phyloP scores from a whole-genome alignment of 2,797 vertebrate species.

The Xenopus petersii region DNA sequence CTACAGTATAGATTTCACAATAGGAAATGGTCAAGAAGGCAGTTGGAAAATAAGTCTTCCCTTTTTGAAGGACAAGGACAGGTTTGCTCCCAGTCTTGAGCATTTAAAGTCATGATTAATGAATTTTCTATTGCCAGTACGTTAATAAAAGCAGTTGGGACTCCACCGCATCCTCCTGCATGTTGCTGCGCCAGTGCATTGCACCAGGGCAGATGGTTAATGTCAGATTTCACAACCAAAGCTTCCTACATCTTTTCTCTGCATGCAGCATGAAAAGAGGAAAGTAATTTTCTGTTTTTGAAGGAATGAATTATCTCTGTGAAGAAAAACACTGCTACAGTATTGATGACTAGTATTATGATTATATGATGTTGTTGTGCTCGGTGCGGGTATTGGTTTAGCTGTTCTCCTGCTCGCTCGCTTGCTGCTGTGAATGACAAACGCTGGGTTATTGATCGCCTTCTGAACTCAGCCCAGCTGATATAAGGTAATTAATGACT shows the following conservation, averaged over 20 bases:
- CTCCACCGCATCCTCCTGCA: slow-evolving; percentile 33
- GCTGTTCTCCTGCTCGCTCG: slow-evolving; percentile 52
- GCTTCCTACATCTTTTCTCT: slow-evolving; percentile 35
- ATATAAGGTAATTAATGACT: slow-evolving; percentile 98
- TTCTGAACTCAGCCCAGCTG: slow-evolving; percentile 83
- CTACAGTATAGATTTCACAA: too few relatives aligned
- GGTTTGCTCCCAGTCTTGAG: background rate
- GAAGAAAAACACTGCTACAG: slow-evolving; percentile 51
- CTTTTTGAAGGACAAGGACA: background rate
- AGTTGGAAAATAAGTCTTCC: background rate
- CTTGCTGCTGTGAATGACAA: slow-evolving; percentile 87
- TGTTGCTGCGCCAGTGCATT: slow-evolving; percentile 29
- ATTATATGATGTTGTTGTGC: slow-evolving; percentile 51
- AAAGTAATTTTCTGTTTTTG: slow-evolving; percentile 50
- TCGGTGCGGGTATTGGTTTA: slow-evolving; percentile 47
- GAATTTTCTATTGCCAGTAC: slow-evolving; percentile 31
- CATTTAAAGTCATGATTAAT: slow-evolving; percentile 40
- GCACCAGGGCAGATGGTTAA: slow-evolving; percentile 20
- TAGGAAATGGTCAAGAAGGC: background rate
- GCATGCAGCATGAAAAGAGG: slow-evolving; percentile 5
- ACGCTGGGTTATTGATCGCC: slow-evolving; percentile 85
- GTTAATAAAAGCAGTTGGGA: slow-evolving; percentile 37
- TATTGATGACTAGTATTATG: slow-evolving; percentile 50
- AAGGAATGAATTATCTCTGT: slow-evolving; percentile 50
- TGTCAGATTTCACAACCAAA: slow-evolving; percentile 47